Evolutionary conservation across 2,888 invertebrate genomes (phyloP), one percentile per base, ranked within the genome.

Genomic region (Nineta flava): DNA sequence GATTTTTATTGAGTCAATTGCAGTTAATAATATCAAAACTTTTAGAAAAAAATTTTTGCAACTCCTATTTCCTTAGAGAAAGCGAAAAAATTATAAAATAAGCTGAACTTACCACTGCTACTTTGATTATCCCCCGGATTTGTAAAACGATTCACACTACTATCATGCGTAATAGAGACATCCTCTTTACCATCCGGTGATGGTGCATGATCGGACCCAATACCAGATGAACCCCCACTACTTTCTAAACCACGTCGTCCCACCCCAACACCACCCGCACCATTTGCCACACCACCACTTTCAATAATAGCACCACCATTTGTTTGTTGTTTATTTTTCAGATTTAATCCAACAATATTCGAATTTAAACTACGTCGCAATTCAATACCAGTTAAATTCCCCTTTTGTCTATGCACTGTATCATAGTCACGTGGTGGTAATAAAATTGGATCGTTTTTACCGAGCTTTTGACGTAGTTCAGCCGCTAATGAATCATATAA

Each of bases 371-470:
- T 83, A 34, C 83, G 70, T 46, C 81, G 65, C 53, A 77, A 65
- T 60, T 84, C 83, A 57, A 83, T 82, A 26, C 80, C 81, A n/a
- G 78, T 75, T 46, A 86, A 65, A 62, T 86, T 84, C 7, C 87
- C 87, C 53, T 83, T 65, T 53, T 76, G 81, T 49, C 87, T 75
- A 62, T 87, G 87, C 2, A 91, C 85, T 1, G 93, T 93, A 67
- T 95, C 94, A 70, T 95, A 95, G 67, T 95, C 95, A 26, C 91
- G 75, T 0, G 95, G 94, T 0, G 95, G 95, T 53, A 95, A 70
- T 17, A 95, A 73, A 48, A 95, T 79, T 0, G 93, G 93, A 51
- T 64, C 64, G 48, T 66, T 65, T 53, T 68, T 67, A 58, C 72
- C 71, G 48, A 90, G 67, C 62, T 86, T 84, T 51, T 81, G 82